Percentiles rank a stretch among this genome's conserved stretches.
Evolutionary conservation across 2,888 invertebrate genomes (phyloP).

Genomic region (Meloe dianella): DNA sequence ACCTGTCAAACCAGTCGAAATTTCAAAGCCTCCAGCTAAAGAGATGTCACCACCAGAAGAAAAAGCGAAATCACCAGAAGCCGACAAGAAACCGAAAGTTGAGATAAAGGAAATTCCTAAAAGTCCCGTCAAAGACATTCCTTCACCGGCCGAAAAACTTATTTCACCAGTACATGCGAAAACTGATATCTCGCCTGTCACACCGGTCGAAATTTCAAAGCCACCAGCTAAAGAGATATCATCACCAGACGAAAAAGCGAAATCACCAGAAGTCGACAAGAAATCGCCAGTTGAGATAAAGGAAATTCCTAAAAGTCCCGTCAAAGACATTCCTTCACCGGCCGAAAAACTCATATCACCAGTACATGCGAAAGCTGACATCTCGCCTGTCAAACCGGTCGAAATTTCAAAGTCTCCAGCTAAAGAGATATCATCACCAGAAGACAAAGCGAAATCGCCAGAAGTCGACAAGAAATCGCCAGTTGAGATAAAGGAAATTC

Average conservation of each 20-base stretch:
- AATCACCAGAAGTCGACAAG: conserved; percentile 1
- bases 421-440: neutral
- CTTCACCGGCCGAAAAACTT: too few relatives aligned
- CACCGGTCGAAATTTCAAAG: too few relatives aligned
- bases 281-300: neutral
- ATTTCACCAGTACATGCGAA: too few relatives aligned
- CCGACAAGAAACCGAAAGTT: neutral
- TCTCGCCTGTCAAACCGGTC: conserved; percentile 9
- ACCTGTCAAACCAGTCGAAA: too few relatives aligned
- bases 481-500: neutral
- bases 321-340: conserved; percentile 3
- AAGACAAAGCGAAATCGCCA: neutral
- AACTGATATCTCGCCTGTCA: too few relatives aligned
- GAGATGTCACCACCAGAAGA: too few relatives aligned
- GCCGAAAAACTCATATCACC: neutral
- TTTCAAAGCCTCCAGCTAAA: too few relatives aligned
- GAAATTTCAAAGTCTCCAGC: conserved; percentile 14
- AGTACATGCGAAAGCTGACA: neutral
- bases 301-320: neutral
- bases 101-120: neutral
- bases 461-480: conserved; percentile 9
- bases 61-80: too few relatives aligned
- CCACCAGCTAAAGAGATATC: too few relatives aligned
- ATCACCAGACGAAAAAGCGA: neutral
- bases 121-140: neutral